phyloP scores from a whole-genome alignment of 2,888 invertebrate genomes.

The Miltochrista miniata region DNA sequence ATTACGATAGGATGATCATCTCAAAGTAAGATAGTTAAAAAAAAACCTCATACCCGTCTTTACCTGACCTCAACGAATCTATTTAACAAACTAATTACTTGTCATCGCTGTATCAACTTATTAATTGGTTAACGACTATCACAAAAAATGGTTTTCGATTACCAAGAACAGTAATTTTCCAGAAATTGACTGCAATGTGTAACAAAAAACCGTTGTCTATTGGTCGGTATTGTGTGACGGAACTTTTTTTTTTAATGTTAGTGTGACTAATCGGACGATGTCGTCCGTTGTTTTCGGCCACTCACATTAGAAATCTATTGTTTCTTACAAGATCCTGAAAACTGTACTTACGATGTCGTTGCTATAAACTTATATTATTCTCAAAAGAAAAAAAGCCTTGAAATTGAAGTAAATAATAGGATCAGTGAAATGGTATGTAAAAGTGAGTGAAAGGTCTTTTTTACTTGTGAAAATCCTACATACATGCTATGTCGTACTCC shows the following conservation, averaged over 20 bases:
- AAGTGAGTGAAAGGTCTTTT: too few relatives aligned
- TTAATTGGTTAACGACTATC: constrained; percentile 28
- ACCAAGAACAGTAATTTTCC: constrained; percentile 25
- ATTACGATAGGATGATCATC: too few relatives aligned
- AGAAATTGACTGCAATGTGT: constrained; percentile 16
- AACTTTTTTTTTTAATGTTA: constrained; percentile 16
- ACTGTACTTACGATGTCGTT: not conserved
- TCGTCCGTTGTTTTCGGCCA: constrained; percentile 45
- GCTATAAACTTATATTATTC: too few relatives aligned
- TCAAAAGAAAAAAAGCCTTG: too few relatives aligned
- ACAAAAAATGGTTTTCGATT: constrained; percentile 16
- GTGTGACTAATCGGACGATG: constrained; percentile 44
- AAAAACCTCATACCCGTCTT: not conserved
- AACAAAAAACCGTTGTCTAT: constrained; percentile 28
- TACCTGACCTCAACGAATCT: not conserved
- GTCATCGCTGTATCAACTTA: constrained; percentile 13
- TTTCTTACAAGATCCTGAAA: not conserved
- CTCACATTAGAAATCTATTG: constrained; percentile 29
- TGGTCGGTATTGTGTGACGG: constrained; percentile 3
- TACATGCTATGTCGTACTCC: too few relatives aligned
- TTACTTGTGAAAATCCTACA: too few relatives aligned
- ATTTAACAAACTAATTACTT: constrained; percentile 14
- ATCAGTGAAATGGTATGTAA: too few relatives aligned
- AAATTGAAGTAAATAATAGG: too few relatives aligned
- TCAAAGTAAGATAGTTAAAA: not conserved